These are phyloP conservation scores for Acanthosoma haemorrhoidale DNA, from an alignment of 2,888 invertebrate genomes.

Conservation along the genomic window DNA sequence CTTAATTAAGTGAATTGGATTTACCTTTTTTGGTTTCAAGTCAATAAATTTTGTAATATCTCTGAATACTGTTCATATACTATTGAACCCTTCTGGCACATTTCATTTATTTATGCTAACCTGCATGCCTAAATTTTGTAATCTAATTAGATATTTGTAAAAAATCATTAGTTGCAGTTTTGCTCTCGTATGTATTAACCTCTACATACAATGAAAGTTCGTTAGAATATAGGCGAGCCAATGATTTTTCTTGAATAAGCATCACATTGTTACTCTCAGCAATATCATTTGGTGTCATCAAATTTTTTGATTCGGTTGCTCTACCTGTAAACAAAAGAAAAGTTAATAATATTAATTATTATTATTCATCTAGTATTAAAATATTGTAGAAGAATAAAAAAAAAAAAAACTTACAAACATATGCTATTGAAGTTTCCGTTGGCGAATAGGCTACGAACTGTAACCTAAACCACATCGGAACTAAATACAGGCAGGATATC, in stretches of 20 bases:
- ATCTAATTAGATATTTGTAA: not conserved
- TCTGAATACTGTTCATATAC: no score
- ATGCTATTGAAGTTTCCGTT: not conserved
- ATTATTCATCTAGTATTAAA: no score
- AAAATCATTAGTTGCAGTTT: not conserved
- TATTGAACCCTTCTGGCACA: no score
- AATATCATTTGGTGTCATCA: constrained; percentile 16
- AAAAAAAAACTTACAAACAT: constrained; percentile 1
- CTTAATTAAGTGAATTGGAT: no score
- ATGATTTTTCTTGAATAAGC: constrained; percentile 25
- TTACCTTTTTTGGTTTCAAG: no score
- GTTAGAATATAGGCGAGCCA: not conserved
- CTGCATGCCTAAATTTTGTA: no score
- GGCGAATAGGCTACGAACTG: constrained; percentile 18
- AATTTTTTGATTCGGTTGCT: not conserved
- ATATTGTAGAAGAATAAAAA: not conserved
- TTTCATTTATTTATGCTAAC: no score
- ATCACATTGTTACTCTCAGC: constrained; percentile 24
- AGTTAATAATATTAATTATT: no score
- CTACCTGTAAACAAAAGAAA: constrained; percentile 21
- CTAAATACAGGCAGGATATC: not conserved
- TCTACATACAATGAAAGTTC: constrained; percentile 24
- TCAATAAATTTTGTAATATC: no score
- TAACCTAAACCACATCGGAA: constrained; percentile 20
- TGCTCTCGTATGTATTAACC: constrained; percentile 5